Evolutionary conservation across 2,113 vertebrate genomes (phyloP), one percentile per base, ranked within the genome.

Genomic region (Nesoenas mayeri): DNA sequence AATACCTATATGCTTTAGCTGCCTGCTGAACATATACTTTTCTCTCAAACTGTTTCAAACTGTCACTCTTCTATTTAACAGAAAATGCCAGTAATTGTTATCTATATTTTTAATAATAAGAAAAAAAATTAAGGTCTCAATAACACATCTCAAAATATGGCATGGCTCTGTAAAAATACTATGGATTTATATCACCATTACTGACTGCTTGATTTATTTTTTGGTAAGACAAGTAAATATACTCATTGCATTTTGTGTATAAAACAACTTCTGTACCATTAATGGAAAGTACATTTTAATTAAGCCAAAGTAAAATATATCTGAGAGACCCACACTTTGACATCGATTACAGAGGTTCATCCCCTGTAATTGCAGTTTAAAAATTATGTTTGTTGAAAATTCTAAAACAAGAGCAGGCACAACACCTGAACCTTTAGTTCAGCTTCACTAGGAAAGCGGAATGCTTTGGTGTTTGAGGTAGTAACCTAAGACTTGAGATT

Each of bases 331-430:
- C 44, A 69, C 22, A 65, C 75, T 93, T 91, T 96, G 69, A 91
- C 77, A 87, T 71, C 66, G 38, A 88, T 93, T 94, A 91, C 90
- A 91, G 66, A 95, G 54, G 72, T 84, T 89, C 85, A 72, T 91
- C 88, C 79, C 31, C 75, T 65, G n/a, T 84, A 93, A 96, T 95
- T 95, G 78, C 40, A 88, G 51, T 71, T 56, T 44, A 95, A 53
- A 96, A 94, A 96, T 84, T 42, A 92, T 86, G 22, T 91, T 91
- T 93, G 56, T 91, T 81, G 79, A 79, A 92, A 93, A 88, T 84
- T 56, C 51, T 84, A 57, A 84, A 84, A 22, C 26, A 36, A 84
- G 67, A 93, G 28, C 34, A 81, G 32, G 11, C 61, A 87, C 24
- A 88, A 89, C 56, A 81, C 56, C 84, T 91, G 48, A 84, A 94